Conservation (phyloP, 1,140 invertebrate species). For the Gyrodactylus salaris region DNA sequence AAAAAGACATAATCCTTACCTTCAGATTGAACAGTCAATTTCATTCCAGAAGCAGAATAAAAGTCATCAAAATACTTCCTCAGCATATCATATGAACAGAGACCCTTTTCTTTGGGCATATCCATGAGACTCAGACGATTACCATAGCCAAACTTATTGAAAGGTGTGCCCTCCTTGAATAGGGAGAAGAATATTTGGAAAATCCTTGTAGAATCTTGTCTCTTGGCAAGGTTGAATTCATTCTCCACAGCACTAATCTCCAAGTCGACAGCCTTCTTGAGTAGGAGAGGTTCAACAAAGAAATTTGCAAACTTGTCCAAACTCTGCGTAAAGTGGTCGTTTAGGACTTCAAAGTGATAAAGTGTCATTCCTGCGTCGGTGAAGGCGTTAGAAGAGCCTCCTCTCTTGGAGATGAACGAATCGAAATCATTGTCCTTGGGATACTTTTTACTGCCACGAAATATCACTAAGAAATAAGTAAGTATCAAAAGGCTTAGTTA, state of each 20-base stretch:
- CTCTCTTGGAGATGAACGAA: slow-evolving; percentile 36
- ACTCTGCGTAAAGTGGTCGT: slow-evolving; percentile 28
- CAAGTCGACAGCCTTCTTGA: slow-evolving; percentile 46
- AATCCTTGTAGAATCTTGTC: background rate
- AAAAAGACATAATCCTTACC: background rate
- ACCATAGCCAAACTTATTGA: background rate
- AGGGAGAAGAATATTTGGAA: background rate
- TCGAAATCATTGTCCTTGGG: slow-evolving; percentile 48
- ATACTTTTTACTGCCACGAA: slow-evolving; percentile 23
- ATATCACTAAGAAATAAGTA: slow-evolving; percentile 15
- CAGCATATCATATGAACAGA: background rate
- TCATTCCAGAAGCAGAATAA: background rate
- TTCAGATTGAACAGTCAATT: background rate
- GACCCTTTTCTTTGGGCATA: background rate
- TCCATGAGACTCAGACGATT: background rate
- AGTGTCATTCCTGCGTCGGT: slow-evolving; percentile 48
- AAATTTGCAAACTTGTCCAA: slow-evolving; percentile 51
- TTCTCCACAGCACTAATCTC: slow-evolving; percentile 29
- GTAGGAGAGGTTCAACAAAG: slow-evolving; percentile 60
- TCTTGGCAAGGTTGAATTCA: background rate
- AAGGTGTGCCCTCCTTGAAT: background rate
- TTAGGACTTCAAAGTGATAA: slow-evolving; percentile 52
- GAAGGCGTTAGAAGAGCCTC: slow-evolving; percentile 41
- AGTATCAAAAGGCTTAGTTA: slow-evolving; percentile 9
- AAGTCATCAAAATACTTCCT: background rate